Evolutionary conservation across 2,113 vertebrate species (phyloP).

Genomic region (Miniopterus natalensis): DNA sequence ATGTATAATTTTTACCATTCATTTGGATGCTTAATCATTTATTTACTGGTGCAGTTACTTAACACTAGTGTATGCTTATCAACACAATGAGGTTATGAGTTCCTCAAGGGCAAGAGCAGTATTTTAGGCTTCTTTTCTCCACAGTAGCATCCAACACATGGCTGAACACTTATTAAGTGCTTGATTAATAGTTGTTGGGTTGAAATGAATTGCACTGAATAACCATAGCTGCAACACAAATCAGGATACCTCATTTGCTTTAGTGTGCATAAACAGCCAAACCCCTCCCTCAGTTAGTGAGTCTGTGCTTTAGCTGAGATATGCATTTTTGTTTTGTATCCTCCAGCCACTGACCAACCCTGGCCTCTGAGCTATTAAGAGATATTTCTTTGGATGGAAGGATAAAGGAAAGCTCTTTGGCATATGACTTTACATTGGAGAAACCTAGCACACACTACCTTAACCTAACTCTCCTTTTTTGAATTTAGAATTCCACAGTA

Average conservation of each 20-base stretch:
- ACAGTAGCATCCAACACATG: neutral
- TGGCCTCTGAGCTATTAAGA: neutral
- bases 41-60: neutral
- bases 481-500: conserved; percentile 23
- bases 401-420: neutral
- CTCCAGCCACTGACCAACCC: neutral
- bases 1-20: neutral
- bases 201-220: conserved; percentile 30
- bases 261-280: neutral
- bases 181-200: neutral
- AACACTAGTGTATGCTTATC: neutral
- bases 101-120: neutral
- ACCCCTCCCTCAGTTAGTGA: neutral
- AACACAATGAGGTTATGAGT: neutral
- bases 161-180: neutral
- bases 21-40: neutral
- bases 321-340: neutral
- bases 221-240: neutral
- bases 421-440: neutral
- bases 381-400: neutral
- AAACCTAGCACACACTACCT: neutral
- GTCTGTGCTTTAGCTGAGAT: neutral
- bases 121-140: neutral
- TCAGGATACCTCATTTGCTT: neutral
- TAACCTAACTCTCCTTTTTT: neutral